Percentiles rank a stretch among this genome's conserved stretches.
Evolutionary conservation across 2,113 vertebrate species (phyloP).

Genomic region (Petrocephalus zakoni): DNA sequence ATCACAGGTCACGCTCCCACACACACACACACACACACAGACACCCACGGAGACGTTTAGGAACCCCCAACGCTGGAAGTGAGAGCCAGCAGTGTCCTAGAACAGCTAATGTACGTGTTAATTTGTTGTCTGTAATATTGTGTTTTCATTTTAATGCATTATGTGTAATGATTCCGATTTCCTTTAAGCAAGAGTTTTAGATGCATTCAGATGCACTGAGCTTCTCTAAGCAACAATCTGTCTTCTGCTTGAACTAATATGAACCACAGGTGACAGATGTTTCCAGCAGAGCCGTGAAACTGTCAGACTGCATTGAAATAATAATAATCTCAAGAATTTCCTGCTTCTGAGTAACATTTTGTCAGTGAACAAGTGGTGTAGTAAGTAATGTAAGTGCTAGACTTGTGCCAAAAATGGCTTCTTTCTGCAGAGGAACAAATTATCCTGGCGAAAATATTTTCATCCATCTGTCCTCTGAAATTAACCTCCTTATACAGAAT

Average conservation of each 20-base stretch:
- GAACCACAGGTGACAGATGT: background rate
- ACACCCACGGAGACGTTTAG: background rate
- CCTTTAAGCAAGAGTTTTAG: background rate
- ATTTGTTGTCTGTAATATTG: background rate
- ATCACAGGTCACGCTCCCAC: too few relatives aligned
- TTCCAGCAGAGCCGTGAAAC: background rate
- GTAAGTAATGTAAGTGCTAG: background rate
- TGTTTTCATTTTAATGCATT: background rate
- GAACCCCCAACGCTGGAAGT: background rate
- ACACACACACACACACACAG: too few relatives aligned
- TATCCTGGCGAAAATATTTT: background rate
- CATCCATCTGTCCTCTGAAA: background rate
- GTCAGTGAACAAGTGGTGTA: background rate
- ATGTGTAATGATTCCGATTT: background rate
- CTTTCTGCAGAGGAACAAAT: background rate
- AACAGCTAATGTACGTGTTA: background rate
- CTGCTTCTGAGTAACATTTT: background rate
- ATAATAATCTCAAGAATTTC: background rate
- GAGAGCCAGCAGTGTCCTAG: background rate
- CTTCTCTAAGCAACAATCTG: background rate
- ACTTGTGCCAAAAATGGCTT: background rate
- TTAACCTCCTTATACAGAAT: background rate
- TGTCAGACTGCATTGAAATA: background rate
- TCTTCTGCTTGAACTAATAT: background rate
- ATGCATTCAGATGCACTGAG: background rate